Percentiles rank a stretch among this genome's conserved stretches.
Conservation (phyloP, 1,140 invertebrate genomes). For the Macrocentrus cingulum region DNA sequence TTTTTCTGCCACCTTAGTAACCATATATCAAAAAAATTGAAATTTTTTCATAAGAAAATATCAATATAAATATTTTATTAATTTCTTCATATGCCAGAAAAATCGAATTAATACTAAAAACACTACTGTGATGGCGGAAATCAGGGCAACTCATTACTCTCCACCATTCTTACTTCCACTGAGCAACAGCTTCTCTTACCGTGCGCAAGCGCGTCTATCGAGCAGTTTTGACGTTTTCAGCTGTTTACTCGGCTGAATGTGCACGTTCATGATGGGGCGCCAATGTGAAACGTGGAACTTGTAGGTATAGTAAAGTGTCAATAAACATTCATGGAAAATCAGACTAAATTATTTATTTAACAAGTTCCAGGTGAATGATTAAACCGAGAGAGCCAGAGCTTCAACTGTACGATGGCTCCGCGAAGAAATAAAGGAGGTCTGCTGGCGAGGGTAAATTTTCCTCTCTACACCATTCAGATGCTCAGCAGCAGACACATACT, state of each 20-base stretch:
- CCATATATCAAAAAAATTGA: too few relatives aligned
- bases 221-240: too few relatives aligned
- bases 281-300: conserved; percentile 34
- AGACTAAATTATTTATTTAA: not conserved
- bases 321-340: conserved; percentile 1
- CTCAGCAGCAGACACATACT: conserved; percentile 90
- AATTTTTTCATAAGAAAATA: too few relatives aligned
- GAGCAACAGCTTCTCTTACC: too few relatives aligned
- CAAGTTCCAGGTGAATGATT: conserved; percentile 12
- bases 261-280: conserved; percentile 12
- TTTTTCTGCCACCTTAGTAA: too few relatives aligned
- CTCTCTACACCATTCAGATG: conserved; percentile 86
- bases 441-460: conserved; percentile 86
- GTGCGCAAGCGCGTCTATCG: too few relatives aligned
- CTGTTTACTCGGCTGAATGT: conserved; percentile 13
- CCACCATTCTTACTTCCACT: too few relatives aligned
- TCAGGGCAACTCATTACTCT: too few relatives aligned
- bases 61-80: too few relatives aligned
- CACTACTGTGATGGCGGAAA: too few relatives aligned
- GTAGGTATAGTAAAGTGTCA: conserved; percentile 17
- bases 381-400: not conserved
- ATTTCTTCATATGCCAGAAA: too few relatives aligned
- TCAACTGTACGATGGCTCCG: conserved; percentile 41
- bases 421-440: conserved; percentile 66
- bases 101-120: too few relatives aligned